Evolutionary conservation across 2,113 vertebrate species (phyloP).

Genomic region (Echinops telfairi): DNA sequence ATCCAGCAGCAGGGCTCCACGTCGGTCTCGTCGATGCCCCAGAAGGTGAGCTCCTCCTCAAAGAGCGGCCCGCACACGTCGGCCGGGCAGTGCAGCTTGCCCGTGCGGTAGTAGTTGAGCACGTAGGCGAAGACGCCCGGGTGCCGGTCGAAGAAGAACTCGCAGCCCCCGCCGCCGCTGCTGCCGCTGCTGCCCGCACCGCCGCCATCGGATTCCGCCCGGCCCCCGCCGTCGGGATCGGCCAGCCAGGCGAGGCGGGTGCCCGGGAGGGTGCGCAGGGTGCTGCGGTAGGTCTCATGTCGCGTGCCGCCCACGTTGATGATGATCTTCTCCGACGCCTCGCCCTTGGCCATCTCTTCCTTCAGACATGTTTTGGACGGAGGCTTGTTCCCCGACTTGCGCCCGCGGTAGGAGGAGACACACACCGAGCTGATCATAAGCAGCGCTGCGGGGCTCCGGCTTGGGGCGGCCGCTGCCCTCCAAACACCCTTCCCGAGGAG

Average conservation of each 20-base stretch:
- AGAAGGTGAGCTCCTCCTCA: constrained; percentile 98
- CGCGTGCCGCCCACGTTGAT: constrained; percentile 98
- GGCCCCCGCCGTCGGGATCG: constrained; percentile 91
- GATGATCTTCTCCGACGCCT: constrained; percentile 97
- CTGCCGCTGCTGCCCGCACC: constrained; percentile 86
- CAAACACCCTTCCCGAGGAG: constrained; percentile 86
- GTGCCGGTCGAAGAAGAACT: constrained; percentile 98
- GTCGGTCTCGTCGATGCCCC: constrained; percentile 98
- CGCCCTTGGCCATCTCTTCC: constrained; percentile 97
- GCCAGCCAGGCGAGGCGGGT: constrained; percentile 97
- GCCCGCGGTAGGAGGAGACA: constrained; percentile 99
- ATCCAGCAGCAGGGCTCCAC: constrained; percentile 99
- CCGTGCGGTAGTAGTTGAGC: constrained; percentile 98
- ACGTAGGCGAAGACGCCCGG: constrained; percentile 98
- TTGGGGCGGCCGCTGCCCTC: constrained; percentile 85
- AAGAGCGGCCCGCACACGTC: constrained; percentile 98
- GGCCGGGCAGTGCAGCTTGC: constrained; percentile 98
- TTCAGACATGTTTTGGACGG: constrained; percentile 99
- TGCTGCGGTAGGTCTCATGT: constrained; percentile 99
- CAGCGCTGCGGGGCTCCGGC: constrained; percentile 85
- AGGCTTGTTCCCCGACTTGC: constrained; percentile 99
- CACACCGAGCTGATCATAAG: constrained; percentile 99
- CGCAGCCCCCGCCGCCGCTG: constrained; percentile 90
- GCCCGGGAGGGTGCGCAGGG: constrained; percentile 95
- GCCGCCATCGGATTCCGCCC: constrained; percentile 88